These are phyloP conservation scores for Stegodyphus mimosarum DNA, from an alignment of 1,140 invertebrate species.

Conservation along the genomic window DNA sequence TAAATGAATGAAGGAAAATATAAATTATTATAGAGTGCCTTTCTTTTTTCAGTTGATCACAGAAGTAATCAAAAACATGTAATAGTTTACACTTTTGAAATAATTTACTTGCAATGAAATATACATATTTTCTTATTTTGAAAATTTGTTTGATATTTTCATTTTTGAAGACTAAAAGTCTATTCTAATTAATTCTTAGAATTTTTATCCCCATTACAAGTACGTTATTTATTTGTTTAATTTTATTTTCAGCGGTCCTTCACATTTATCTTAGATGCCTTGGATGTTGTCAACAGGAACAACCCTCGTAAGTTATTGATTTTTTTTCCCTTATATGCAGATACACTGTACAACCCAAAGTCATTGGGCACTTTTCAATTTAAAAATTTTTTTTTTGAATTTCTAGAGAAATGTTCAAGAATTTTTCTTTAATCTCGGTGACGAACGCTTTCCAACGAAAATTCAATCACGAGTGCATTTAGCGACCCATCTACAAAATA, in stretches of 20 bases:
- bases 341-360: too few species aligned
- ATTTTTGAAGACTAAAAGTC: too few species aligned
- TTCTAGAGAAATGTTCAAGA: too few species aligned
- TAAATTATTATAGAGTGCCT: too few species aligned
- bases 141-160: neutral
- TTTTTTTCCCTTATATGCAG: neutral
- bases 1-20: too few species aligned
- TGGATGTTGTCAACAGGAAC: constrained; percentile 26
- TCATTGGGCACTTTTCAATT: too few species aligned
- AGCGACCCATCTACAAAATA: too few species aligned
- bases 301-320: constrained; percentile 5
- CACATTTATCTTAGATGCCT: constrained; percentile 50
- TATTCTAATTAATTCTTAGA: neutral
- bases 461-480: too few species aligned
- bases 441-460: too few species aligned
- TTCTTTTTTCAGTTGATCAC: too few species aligned
- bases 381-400: too few species aligned
- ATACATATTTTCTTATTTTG: neutral
- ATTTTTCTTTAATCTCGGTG: too few species aligned
- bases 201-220: neutral
- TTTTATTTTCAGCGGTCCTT: constrained; percentile 52
- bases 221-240: neutral
- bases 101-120: neutral
- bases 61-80: neutral
- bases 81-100: neutral